A percentile compares a stretch with the other conserved stretches of the same genome.
These are phyloP conservation scores for Neogobius melanostomus DNA, from an alignment of 2,113 vertebrate genomes.

Conservation along the genomic window DNA sequence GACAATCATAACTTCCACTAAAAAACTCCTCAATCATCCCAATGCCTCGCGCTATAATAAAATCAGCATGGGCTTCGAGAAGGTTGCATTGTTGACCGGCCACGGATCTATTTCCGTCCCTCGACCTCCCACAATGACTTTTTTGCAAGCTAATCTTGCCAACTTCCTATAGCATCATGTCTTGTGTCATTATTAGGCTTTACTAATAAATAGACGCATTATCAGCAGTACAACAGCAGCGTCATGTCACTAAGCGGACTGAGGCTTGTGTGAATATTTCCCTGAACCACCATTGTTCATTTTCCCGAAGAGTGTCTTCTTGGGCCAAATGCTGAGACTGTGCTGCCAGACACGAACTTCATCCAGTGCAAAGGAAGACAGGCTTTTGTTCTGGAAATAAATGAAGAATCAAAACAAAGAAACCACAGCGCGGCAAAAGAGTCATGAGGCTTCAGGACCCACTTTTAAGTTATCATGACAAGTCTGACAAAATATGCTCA, in stretches of 20 bases:
- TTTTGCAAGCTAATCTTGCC: slow-evolving; percentile 48
- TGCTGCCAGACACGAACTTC: slow-evolving; percentile 30
- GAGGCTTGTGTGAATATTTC: slow-evolving; percentile 33
- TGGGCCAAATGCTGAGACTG: slow-evolving; percentile 44
- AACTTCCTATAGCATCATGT: slow-evolving; percentile 30
- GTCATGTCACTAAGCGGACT: slow-evolving; percentile 45
- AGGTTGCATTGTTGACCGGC: slow-evolving; percentile 72
- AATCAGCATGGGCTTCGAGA: slow-evolving; percentile 36
- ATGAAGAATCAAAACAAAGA: slow-evolving; percentile 28
- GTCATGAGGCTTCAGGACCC: slow-evolving; percentile 5
- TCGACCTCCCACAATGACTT: slow-evolving; percentile 20
- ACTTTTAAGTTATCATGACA: no score
- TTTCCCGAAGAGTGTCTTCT: slow-evolving; percentile 19
- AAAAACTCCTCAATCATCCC: not conserved
- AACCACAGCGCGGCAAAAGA: slow-evolving; percentile 33
- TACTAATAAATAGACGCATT: slow-evolving; percentile 41
- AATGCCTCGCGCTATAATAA: slow-evolving; percentile 24
- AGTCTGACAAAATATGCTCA: no score
- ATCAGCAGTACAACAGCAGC: slow-evolving; percentile 30
- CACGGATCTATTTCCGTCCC: slow-evolving; percentile 57
- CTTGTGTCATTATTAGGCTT: slow-evolving; percentile 32
- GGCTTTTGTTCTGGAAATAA: slow-evolving; percentile 51
- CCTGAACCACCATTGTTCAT: slow-evolving; percentile 11
- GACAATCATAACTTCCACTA: slow-evolving; percentile 6
- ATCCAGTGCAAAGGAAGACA: slow-evolving; percentile 38